These are phyloP conservation scores for Macaria notata DNA, from an alignment of 2,888 invertebrate species.

Conservation along the genomic window DNA sequence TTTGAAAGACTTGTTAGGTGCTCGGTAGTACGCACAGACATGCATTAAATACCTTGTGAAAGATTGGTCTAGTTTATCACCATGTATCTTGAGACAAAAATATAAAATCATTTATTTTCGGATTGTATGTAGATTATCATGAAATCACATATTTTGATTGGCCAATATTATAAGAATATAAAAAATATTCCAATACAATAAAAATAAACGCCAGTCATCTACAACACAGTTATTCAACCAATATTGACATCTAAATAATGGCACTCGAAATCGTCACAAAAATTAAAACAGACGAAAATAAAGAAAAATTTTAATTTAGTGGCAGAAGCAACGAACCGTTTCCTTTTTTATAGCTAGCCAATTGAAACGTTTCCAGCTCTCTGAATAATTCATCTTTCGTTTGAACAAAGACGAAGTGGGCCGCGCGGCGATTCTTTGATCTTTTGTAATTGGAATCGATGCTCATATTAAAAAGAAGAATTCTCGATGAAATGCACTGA, in stretches of 20 bases:
- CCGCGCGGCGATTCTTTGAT: slow-evolving; percentile 82
- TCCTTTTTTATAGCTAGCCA: slow-evolving; percentile 81
- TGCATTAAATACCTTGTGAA: too few species aligned
- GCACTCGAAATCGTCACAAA: slow-evolving; percentile 39
- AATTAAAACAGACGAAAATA: slow-evolving; percentile 69
- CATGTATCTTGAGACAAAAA: too few species aligned
- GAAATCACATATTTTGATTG: too few species aligned
- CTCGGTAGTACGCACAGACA: too few species aligned
- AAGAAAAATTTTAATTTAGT: slow-evolving; percentile 78
- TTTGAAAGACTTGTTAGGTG: too few species aligned
- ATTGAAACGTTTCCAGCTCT: slow-evolving; percentile 83
- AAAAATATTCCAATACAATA: too few species aligned
- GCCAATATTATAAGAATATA: too few species aligned
- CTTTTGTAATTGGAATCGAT: slow-evolving; percentile 83
- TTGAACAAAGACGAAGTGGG: slow-evolving; percentile 83
- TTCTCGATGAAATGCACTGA: slow-evolving; percentile 79
- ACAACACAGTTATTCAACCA: neutral
- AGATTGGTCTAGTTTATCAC: too few species aligned
- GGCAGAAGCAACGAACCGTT: slow-evolving; percentile 80
- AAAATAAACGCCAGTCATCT: too few species aligned
- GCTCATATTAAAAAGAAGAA: slow-evolving; percentile 82
- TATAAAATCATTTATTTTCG: too few species aligned
- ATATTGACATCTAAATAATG: slow-evolving; percentile 1
- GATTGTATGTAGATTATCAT: too few species aligned
- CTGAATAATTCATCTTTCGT: slow-evolving; percentile 82